Evolutionary conservation across 1,140 invertebrate species (phyloP).

Genomic region (Nasonia giraulti): DNA sequence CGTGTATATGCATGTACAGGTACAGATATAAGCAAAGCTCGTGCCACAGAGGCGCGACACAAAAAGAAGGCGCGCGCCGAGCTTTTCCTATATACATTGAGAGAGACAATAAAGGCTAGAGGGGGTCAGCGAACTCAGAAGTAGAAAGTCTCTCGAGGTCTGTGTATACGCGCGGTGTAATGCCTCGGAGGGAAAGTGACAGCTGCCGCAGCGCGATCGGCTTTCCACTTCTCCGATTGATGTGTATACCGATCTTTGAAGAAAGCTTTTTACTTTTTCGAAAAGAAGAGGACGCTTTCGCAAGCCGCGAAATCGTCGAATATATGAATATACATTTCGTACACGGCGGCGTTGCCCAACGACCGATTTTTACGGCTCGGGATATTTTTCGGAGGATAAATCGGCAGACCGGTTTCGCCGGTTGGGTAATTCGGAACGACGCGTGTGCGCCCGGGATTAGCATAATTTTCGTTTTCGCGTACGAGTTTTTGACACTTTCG

Average conservation of each 20-base stretch:
- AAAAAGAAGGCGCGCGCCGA: conserved; percentile 10
- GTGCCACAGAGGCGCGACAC: background rate
- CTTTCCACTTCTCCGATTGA: background rate
- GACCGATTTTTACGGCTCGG: background rate
- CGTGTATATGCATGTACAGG: background rate
- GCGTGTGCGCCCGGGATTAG: background rate
- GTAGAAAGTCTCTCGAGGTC: conserved; percentile 37
- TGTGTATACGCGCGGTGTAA: background rate
- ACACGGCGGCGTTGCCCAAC: background rate
- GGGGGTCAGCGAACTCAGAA: conserved; percentile 59
- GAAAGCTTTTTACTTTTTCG: background rate
- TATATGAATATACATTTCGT: background rate
- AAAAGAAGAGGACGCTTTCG: background rate
- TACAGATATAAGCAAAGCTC: background rate
- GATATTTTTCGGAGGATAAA: background rate
- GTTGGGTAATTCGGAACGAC: background rate
- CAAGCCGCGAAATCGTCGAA: background rate
- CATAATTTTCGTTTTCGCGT: background rate
- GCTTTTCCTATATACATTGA: background rate
- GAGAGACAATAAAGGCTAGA: background rate
- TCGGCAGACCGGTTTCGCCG: background rate
- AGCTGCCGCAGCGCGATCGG: background rate
- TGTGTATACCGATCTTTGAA: background rate
- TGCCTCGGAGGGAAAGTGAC: conserved; percentile 12
- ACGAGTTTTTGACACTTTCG: too few species aligned